Base-by-base conservation (phyloP, 2,888 invertebrate genomes). In the Nomada fabriciana region DNA sequence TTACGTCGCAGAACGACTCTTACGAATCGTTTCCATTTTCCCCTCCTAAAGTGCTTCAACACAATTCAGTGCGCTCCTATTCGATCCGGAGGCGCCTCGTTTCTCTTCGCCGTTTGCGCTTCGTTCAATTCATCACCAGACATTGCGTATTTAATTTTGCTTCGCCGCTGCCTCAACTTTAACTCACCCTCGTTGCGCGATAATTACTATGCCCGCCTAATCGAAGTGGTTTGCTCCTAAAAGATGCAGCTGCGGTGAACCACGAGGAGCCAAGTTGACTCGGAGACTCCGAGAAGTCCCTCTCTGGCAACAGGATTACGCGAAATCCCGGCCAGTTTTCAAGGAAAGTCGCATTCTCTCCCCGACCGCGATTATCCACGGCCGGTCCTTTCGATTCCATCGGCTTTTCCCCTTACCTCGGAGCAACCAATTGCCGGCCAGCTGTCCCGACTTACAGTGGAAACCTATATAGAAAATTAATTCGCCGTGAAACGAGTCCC, bases 401-500 rank as follows among this genome's bases (percentile, higher is more conserved):
- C 4, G 15, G 4, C 13, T 25, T 36, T 42, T 18, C 47, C 23
- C 68, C 13, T 53, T 10, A 15, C 18, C 36, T 2, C 4, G 18
- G 11, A 43, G 11, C 86, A 57, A 76, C 86, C 87, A 83, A 71
- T 73, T 73, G 47, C 50, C 76, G 65, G 83, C 76, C 87, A 89
- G 89, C 89, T 89, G 88, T 64, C 75, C 53, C 67, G 86, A 88
- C 88, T 88, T 85, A 85, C 67, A 60, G 73, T 20, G 13, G 61
- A 53, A 65, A 59, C 61, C 80, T 89, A 91, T 92, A 90, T 92
- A 91, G 89, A 84, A 85, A 92, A 90, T 92, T 92, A 94, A 94
- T 94, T 93, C 93, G 89, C 93, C 93, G 91, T 93, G 92, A 94
- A 94, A 94, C 92, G 92, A 93, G 91, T 29, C 50, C n/a, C 20